These are phyloP conservation scores for Agapostemon virescens DNA, from an alignment of 2,888 invertebrate species.

Conservation along the genomic window DNA sequence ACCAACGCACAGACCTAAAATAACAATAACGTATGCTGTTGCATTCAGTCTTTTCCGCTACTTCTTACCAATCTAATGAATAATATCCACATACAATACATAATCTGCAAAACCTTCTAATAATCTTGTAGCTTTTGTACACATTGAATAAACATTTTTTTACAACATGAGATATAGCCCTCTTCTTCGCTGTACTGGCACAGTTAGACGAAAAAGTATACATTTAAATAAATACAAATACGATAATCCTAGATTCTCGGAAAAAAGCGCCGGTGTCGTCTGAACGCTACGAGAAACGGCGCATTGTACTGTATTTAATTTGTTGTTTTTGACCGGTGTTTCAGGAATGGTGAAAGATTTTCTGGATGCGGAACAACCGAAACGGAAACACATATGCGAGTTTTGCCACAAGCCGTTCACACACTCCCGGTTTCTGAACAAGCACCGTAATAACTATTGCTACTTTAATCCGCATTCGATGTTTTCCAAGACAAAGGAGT, in stretches of 20 bases:
- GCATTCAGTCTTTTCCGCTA: not conserved
- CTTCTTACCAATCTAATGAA: not conserved
- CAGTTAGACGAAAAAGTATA: not conserved
- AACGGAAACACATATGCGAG: constrained; percentile 37
- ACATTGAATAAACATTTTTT: constrained; percentile 6
- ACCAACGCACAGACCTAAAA: not conserved
- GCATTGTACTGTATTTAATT: constrained; percentile 7
- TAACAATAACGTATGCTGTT: not conserved
- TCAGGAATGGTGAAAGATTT: constrained; percentile 20
- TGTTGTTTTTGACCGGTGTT: constrained; percentile 29
- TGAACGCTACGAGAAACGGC: not conserved
- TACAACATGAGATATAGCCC: not conserved
- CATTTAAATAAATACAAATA: no score
- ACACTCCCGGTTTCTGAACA: constrained; percentile 35
- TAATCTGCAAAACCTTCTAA: not conserved
- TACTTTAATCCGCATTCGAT: constrained; percentile 62
- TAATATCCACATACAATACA: not conserved
- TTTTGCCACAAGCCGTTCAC: constrained; percentile 45
- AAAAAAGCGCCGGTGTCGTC: not conserved
- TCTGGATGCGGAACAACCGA: constrained; percentile 10
- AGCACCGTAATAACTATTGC: constrained; percentile 55
- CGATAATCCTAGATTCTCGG: not conserved
- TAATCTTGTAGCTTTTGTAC: constrained; percentile 17
- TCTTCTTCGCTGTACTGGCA: not conserved
- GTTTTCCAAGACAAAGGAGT: constrained; percentile 17